Conservation (phyloP, 2,113 vertebrate genomes). For the Anas platyrhynchos region DNA sequence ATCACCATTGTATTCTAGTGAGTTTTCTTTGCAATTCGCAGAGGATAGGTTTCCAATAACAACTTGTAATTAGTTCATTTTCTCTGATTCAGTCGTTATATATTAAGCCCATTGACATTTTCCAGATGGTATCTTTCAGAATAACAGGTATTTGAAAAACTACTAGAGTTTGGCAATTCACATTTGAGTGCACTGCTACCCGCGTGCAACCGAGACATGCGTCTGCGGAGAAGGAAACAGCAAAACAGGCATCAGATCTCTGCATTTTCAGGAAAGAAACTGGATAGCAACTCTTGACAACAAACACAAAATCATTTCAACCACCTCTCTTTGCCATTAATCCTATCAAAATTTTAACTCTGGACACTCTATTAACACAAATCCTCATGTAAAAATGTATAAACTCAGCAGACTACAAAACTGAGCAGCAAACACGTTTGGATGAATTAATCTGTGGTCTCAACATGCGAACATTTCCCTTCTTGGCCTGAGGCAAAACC, state of each 20-base stretch:
- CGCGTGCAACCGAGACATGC: fast-evolving
- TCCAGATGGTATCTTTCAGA: conserved; percentile 61
- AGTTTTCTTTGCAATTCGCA: conserved; percentile 73
- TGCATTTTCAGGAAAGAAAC: background rate
- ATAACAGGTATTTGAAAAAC: conserved; percentile 29
- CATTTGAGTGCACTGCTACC: fast-evolving
- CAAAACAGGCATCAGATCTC: background rate
- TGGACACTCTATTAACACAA: background rate
- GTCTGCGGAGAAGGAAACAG: background rate
- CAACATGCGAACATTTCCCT: background rate
- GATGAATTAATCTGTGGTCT: background rate
- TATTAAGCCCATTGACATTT: conserved; percentile 27
- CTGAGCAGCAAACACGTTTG: background rate
- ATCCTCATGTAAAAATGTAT: background rate
- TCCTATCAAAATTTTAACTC: background rate
- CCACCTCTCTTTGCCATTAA: background rate
- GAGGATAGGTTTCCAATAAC: conserved; percentile 76
- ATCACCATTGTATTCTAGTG: conserved; percentile 27
- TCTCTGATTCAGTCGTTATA: conserved; percentile 50
- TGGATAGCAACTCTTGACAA: background rate
- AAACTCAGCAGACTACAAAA: background rate
- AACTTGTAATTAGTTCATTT: conserved; percentile 77
- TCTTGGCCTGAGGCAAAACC: background rate
- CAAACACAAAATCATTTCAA: background rate
- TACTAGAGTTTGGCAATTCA: background rate